A percentile compares a stretch with the other conserved stretches of the same genome.
Conservation (phyloP, 2,797 vertebrate species). For the Falco cherrug region DNA sequence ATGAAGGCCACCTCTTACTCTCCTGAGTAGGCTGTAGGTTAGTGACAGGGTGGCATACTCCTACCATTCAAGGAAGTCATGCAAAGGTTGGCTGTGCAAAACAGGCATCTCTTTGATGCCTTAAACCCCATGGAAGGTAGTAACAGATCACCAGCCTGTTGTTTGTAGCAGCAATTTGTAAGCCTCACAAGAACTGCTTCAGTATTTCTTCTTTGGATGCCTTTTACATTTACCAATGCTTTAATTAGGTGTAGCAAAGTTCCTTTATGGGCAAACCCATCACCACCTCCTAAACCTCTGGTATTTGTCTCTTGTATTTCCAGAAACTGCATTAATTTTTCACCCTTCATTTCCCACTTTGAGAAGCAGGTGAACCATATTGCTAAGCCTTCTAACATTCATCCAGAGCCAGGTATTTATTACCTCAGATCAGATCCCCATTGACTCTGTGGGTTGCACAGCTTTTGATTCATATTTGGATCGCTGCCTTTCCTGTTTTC, state of each 20-base stretch:
- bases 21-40: background rate
- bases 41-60: background rate
- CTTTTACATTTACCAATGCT: background rate
- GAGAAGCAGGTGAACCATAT: background rate
- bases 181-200: background rate
- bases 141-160: background rate
- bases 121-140: background rate
- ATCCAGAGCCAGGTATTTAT: background rate
- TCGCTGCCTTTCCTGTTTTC: background rate
- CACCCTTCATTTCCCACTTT: background rate
- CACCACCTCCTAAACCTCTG: background rate
- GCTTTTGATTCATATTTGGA: background rate
- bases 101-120: background rate
- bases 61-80: background rate
- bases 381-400: background rate
- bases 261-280: background rate
- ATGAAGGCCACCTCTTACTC: background rate
- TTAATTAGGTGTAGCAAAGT: background rate
- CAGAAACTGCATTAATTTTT: background rate
- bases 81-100: background rate
- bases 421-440: background rate
- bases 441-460: background rate
- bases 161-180: background rate
- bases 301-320: background rate
- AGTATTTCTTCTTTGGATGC: background rate